A percentile compares a stretch with the other conserved stretches of the same genome.
Conservation (phyloP, 1,140 invertebrate genomes). For the Tetraneura akinire region DNA sequence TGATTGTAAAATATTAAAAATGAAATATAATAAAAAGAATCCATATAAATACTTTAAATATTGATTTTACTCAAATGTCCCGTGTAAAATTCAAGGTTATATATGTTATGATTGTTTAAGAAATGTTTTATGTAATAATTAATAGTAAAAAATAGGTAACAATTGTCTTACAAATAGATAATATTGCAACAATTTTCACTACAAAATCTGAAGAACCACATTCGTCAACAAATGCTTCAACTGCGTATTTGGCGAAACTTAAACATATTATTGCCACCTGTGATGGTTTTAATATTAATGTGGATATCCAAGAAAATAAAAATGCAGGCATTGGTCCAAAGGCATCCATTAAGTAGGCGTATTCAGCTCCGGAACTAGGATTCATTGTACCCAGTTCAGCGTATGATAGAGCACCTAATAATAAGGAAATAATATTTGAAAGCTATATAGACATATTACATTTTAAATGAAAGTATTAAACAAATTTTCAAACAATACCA, state of each 20-base stretch:
- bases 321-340: constrained; percentile 87
- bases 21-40: too few relatives aligned
- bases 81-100: too few relatives aligned
- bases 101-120: too few relatives aligned
- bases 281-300: constrained; percentile 87
- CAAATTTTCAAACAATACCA: background rate
- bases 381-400: constrained; percentile 92
- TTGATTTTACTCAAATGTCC: too few relatives aligned
- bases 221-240: constrained; percentile 85
- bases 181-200: constrained; percentile 77
- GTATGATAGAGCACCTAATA: constrained; percentile 82
- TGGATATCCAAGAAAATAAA: constrained; percentile 89
- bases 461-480: too few relatives aligned
- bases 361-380: constrained; percentile 89
- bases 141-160: too few relatives aligned
- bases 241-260: constrained; percentile 91
- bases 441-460: too few relatives aligned
- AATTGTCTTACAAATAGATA: constrained; percentile 72
- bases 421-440: constrained; percentile 23
- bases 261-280: constrained; percentile 92
- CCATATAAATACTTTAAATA: too few relatives aligned
- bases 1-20: too few relatives aligned
- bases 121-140: too few relatives aligned
- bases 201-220: constrained; percentile 76
- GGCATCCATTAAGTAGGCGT: constrained; percentile 89